A percentile compares a stretch with the other conserved stretches of the same genome.
Conservation (phyloP, 2,888 invertebrate genomes). For the Aleiodes testaceus region DNA sequence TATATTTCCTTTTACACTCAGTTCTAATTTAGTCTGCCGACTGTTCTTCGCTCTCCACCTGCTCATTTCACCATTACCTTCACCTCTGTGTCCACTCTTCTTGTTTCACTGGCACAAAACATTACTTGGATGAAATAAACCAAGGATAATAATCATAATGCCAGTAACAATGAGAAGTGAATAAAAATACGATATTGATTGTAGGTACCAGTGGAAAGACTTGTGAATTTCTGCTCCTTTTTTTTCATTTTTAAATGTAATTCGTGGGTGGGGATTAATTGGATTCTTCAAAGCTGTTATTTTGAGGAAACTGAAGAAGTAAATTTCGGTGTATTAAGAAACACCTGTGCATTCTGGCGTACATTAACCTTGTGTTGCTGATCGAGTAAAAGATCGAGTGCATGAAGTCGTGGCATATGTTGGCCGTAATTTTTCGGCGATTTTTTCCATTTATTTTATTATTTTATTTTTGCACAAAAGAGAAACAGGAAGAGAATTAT, state of each 20-base stretch:
- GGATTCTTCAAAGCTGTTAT: neutral
- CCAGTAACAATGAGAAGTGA: slow-evolving; percentile 21
- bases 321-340: neutral
- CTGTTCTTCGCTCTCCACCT: slow-evolving; percentile 48
- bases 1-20: neutral
- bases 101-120: neutral
- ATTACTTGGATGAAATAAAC: too few species aligned
- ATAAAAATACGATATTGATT: neutral
- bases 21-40: slow-evolving; percentile 38
- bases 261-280: slow-evolving; percentile 2
- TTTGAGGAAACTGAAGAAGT: slow-evolving; percentile 2
- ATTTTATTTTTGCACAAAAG: neutral
- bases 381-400: slow-evolving; percentile 31
- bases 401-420: slow-evolving; percentile 42
- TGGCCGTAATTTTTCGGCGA: slow-evolving; percentile 34
- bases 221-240: too few species aligned
- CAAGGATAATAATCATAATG: neutral
- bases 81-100: slow-evolving; percentile 14
- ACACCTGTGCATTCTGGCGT: slow-evolving; percentile 28
- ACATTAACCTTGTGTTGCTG: slow-evolving; percentile 34
- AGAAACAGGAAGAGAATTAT: slow-evolving; percentile 6
- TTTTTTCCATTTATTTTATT: slow-evolving; percentile 26
- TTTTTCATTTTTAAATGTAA: too few species aligned
- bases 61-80: slow-evolving; percentile 41
- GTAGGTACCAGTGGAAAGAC: neutral